Evolutionary conservation across 2,888 invertebrate genomes (phyloP), one percentile per base, ranked within the genome.

Genomic region (Capitulum mitella): DNA sequence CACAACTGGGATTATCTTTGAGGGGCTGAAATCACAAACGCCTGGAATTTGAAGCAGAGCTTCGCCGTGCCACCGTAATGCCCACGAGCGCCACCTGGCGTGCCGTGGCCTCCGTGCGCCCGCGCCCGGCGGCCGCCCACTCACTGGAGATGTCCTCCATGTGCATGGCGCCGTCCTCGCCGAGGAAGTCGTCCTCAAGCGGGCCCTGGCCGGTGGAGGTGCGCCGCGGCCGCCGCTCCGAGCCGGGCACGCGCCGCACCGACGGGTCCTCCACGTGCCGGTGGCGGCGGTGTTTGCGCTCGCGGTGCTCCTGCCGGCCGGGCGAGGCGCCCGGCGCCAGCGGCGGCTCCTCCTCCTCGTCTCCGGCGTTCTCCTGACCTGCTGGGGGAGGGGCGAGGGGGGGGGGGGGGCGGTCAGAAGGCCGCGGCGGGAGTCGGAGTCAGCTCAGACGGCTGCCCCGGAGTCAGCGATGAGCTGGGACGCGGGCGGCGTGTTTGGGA

Each of bases 231-330:
- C 51, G 12, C 46, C 77, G 54, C 79, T 79, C 61, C 46, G 74
- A 54, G 46, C 79, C 79, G 14, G 77, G 79, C 46, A 77, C 77
- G 32, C 77, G 79, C 46, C 79, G 48, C 29, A 22, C 40, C 12
- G 51, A 29, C 40, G 51, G 75, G 48, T 75, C 58, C 37, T 75
- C 48, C 37, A 58, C 78, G 40, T 46, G 75, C 6, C 40, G 40
- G 46, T 37, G 54, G 6, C 77, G 77, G 32, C 77, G 76, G 79
- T 70, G 70, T 40, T 70, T 70, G 8, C 37, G 70, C 37, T 70
- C 37, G 19, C 26, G 58, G 51, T 51, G 51, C 22, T 1, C 51
- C 22, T 19, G 51, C 51, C 22, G 26, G n/a, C 8, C 10, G n/a
- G 58, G 8, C 58, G 43, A 5, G 6, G 43, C 43, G 43, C 43